Conservation (phyloP, 2,888 invertebrate genomes). For the Ptilodon capucinus region DNA sequence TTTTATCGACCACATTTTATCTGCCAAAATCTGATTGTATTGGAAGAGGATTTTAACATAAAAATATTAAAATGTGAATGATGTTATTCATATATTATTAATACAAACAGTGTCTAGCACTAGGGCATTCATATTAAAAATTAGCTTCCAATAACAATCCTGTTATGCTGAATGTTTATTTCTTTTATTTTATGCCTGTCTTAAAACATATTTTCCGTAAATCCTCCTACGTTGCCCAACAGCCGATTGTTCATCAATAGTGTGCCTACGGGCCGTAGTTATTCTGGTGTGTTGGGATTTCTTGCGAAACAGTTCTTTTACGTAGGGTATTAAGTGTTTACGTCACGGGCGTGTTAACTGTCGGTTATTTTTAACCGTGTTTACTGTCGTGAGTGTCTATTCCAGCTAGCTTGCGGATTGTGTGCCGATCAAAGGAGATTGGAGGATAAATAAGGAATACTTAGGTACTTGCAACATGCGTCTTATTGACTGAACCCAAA, state of each 20-base stretch:
- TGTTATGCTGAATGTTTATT: no score
- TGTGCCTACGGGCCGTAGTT: conserved; percentile 4
- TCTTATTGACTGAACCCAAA: not conserved
- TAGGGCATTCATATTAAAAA: no score
- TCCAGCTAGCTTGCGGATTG: conserved; percentile 20
- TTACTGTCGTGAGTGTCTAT: conserved; percentile 36
- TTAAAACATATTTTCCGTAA: no score
- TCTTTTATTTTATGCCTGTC: no score
- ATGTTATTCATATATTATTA: no score
- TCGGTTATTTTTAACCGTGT: conserved; percentile 37
- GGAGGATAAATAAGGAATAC: not conserved
- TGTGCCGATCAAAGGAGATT: conserved; percentile 6
- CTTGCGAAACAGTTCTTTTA: conserved; percentile 28
- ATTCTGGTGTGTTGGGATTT: conserved; percentile 16
- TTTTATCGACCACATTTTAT: no score
- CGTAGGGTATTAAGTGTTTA: conserved; percentile 23
- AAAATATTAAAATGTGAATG: no score
- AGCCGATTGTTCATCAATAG: conserved; percentile 6
- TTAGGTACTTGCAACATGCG: not conserved
- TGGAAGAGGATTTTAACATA: no score
- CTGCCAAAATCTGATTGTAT: no score
- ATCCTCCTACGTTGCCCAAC: not conserved
- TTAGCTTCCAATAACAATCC: no score
- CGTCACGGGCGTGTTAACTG: conserved; percentile 32
- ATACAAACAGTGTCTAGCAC: no score